Conservation (phyloP, 2,888 invertebrate species). For the Augochlorella aurata region DNA sequence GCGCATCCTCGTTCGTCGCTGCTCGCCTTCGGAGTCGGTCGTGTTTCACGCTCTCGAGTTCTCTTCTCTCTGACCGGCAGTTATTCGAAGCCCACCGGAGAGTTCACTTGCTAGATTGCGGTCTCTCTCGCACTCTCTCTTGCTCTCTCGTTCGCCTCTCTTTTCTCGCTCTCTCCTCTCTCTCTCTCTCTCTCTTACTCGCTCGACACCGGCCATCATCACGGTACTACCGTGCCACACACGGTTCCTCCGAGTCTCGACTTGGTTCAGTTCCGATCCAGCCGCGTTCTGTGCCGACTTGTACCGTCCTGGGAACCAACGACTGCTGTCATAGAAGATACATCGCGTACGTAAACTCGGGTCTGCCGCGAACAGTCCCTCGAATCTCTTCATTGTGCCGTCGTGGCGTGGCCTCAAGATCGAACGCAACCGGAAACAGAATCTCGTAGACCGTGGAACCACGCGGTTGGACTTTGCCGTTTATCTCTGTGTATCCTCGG, state of each 20-base stretch:
- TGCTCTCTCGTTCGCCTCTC: neutral
- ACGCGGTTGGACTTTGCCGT: conserved; percentile 31
- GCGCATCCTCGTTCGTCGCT: conserved; percentile 80
- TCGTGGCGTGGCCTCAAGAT: conserved; percentile 43
- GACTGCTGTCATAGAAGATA: neutral
- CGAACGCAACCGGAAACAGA: conserved; percentile 40
- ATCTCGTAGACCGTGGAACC: conserved; percentile 25
- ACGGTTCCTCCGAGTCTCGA: conserved; percentile 11
- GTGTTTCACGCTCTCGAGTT: conserved; percentile 68
- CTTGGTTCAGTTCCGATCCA: conserved; percentile 30
- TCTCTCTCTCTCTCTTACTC: neutral
- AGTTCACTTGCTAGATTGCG: conserved; percentile 39
- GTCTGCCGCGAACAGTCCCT: conserved; percentile 27
- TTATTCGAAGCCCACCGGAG: conserved; percentile 40
- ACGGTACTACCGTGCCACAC: conserved; percentile 37
- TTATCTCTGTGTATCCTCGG: neutral
- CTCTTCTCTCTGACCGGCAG: conserved; percentile 48
- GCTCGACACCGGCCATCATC: conserved; percentile 28
- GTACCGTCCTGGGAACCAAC: conserved; percentile 11
- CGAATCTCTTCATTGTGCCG: conserved; percentile 30
- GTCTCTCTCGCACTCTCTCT: conserved; percentile 10
- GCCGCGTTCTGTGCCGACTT: conserved; percentile 41
- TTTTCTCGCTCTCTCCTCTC: neutral
- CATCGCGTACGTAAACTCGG: conserved; percentile 36
- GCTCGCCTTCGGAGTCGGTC: conserved; percentile 77